These are phyloP conservation scores for Orthosia cruda DNA, from an alignment of 2,888 invertebrate genomes.

Conservation along the genomic window DNA sequence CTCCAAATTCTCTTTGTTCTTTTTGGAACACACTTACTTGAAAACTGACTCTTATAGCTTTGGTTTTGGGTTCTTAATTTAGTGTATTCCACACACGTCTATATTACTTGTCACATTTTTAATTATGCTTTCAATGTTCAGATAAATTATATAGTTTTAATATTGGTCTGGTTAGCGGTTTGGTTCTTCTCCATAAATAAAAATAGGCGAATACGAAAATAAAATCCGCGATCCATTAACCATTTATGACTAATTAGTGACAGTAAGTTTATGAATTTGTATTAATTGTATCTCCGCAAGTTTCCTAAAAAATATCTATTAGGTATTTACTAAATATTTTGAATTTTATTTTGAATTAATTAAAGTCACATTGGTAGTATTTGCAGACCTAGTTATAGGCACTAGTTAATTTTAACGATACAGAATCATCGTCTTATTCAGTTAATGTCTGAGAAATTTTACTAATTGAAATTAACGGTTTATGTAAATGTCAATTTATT, in stretches of 20 bases:
- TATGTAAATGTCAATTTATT: slow-evolving; percentile 15
- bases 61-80: background rate
- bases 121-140: background rate
- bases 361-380: background rate
- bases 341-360: too few species aligned
- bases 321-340: too few species aligned
- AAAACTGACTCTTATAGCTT: background rate
- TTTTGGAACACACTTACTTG: background rate
- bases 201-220: too few species aligned
- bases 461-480: slow-evolving; percentile 54
- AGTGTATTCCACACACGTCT: background rate
- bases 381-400: background rate
- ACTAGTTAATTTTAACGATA: background rate
- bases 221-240: too few species aligned
- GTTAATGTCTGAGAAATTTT: slow-evolving; percentile 36
- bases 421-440: slow-evolving; percentile 3
- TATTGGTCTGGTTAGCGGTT: background rate
- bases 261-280: too few species aligned
- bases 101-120: background rate
- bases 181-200: too few species aligned
- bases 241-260: too few species aligned
- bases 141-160: background rate
- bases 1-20: slow-evolving; percentile 23
- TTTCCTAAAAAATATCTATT: too few species aligned
- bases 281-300: too few species aligned